These are phyloP conservation scores for Orthosia gothica DNA, from an alignment of 2,888 invertebrate genomes.

Conservation along the genomic window DNA sequence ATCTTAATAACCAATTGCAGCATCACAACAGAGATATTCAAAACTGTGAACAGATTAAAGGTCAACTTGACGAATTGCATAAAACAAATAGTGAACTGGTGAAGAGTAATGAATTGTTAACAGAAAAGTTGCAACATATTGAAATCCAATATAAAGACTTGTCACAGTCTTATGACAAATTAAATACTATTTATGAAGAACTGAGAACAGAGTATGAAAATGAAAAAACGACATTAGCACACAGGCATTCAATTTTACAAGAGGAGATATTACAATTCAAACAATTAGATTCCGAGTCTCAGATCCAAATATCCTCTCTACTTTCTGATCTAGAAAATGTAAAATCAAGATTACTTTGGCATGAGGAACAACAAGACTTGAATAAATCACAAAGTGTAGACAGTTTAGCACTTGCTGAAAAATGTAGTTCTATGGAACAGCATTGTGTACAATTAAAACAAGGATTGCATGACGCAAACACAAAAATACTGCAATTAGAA, in stretches of 20 bases:
- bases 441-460: conserved; percentile 76
- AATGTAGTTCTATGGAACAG: conserved; percentile 76
- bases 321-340: conserved; percentile 73
- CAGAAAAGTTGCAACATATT: conserved; percentile 70
- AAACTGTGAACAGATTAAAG: conserved; percentile 75
- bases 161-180: conserved; percentile 68
- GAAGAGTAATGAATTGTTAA: conserved; percentile 65
- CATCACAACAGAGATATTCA: conserved; percentile 70
- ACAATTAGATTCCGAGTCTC: conserved; percentile 70
- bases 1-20: conserved; percentile 77
- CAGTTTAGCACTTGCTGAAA: conserved; percentile 72
- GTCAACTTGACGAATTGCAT: conserved; percentile 74
- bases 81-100: conserved; percentile 70
- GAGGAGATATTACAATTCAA: conserved; percentile 71
- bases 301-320: conserved; percentile 70
- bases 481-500: conserved; percentile 81
- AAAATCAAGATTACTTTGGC: conserved; percentile 66
- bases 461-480: conserved; percentile 82
- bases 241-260: conserved; percentile 70
- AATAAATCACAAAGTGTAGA: conserved; percentile 62
- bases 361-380: conserved; percentile 67
- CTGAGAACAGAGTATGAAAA: conserved; percentile 71
- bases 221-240: conserved; percentile 63
- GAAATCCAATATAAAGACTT: conserved; percentile 73
- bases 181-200: conserved; percentile 74